A percentile compares a stretch with the other conserved stretches of the same genome.
These are phyloP conservation scores for Eurypyga helias DNA, from an alignment of 2,113 vertebrate species.

Conservation along the genomic window DNA sequence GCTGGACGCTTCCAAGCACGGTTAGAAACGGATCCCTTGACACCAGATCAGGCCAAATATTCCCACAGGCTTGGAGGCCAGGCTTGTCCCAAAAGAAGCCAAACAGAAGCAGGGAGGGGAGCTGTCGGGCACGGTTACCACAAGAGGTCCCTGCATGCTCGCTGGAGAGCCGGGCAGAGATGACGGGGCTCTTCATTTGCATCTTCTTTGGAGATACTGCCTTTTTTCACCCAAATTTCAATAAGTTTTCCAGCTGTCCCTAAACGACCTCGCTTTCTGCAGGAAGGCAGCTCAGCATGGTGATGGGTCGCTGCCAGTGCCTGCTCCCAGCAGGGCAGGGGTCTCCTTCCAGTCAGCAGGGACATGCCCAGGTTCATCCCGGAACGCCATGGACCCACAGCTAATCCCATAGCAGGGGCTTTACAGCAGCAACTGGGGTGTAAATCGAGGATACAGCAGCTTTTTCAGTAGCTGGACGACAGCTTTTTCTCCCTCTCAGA, in stretches of 20 bases:
- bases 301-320: background rate
- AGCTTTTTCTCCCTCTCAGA: background rate
- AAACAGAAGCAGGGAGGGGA: background rate
- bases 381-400: accelerated
- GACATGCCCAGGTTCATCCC: background rate
- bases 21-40: background rate
- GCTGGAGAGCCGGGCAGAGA: background rate
- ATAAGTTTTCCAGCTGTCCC: background rate
- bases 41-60: background rate
- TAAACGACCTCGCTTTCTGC: background rate
- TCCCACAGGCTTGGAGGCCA: background rate
- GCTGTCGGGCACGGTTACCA: background rate
- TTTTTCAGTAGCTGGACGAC: background rate
- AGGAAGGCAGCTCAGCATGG: background rate
- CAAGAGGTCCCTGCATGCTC: constrained; percentile 57
- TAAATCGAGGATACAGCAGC: background rate
- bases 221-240: constrained; percentile 22
- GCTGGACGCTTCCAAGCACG: background rate
- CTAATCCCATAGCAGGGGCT: background rate
- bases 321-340: background rate
- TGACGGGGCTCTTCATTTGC: background rate
- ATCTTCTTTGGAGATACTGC: constrained; percentile 12
- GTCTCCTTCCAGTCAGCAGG: background rate
- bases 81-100: background rate
- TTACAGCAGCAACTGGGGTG: background rate